Conservation (phyloP, 1,140 invertebrate genomes). For the Drosophila oshimai region DNA sequence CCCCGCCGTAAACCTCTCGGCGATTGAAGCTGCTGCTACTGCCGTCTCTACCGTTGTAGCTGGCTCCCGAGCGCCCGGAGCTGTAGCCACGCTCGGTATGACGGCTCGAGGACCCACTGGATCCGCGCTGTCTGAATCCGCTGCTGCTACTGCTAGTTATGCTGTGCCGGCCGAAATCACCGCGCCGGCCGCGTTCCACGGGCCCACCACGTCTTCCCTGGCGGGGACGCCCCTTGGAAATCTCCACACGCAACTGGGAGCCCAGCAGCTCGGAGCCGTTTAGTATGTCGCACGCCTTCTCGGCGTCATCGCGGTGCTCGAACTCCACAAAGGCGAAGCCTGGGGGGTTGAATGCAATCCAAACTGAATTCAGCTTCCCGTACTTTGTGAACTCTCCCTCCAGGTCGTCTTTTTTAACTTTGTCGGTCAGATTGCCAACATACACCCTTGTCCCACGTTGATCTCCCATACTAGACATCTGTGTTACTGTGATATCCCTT, state of each 20-base stretch:
- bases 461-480: slow-evolving; percentile 73
- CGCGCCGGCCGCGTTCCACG: slow-evolving; percentile 84
- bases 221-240: slow-evolving; percentile 88
- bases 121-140: slow-evolving; percentile 75
- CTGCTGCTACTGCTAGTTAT: slow-evolving; percentile 82
- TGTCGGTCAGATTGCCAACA: slow-evolving; percentile 91
- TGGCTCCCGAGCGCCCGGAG: slow-evolving; percentile 82
- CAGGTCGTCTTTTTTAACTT: slow-evolving; percentile 93
- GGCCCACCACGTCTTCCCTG: slow-evolving; percentile 84
- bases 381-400: slow-evolving; percentile 94
- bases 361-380: slow-evolving; percentile 96
- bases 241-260: slow-evolving; percentile 91
- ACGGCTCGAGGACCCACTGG: slow-evolving; percentile 80
- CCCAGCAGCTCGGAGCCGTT: slow-evolving; percentile 94
- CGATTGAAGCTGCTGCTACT: slow-evolving; percentile 78
- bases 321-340: slow-evolving; percentile 99
- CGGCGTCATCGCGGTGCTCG: slow-evolving; percentile 96
- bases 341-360: slow-evolving; percentile 96
- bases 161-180: slow-evolving; percentile 83
- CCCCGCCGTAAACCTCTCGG: slow-evolving; percentile 79
- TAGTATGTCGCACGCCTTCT: slow-evolving; percentile 94
- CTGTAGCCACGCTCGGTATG: slow-evolving; percentile 83
- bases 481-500: slow-evolving; percentile 9
- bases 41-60: slow-evolving; percentile 68
- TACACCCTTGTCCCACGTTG: slow-evolving; percentile 89